These are phyloP conservation scores for Kryphioiulus occultus DNA, from an alignment of 2,888 invertebrate species.

Conservation along the genomic window DNA sequence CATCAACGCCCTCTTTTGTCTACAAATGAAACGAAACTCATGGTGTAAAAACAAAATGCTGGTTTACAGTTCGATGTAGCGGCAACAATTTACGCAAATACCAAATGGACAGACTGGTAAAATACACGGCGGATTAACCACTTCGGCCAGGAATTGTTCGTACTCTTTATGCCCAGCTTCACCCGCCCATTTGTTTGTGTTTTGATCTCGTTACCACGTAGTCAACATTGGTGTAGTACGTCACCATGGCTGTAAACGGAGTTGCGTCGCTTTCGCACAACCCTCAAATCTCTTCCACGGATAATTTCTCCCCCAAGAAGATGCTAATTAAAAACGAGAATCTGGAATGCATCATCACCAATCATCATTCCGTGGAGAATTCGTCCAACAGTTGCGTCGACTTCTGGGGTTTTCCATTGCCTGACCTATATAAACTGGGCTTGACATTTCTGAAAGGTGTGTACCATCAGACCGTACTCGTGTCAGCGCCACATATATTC, in stretches of 20 bases:
- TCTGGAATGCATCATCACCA: not conserved
- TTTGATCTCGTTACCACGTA: not conserved
- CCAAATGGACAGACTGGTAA: not conserved
- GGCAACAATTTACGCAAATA: not conserved
- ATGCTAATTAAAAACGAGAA: constrained; percentile 6
- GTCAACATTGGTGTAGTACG: not conserved
- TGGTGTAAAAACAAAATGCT: not conserved
- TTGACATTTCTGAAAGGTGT: constrained; percentile 93
- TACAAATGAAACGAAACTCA: not conserved
- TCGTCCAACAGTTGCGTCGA: not conserved
- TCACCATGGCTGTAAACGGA: not conserved
- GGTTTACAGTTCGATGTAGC: not conserved
- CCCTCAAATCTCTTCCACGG: not conserved
- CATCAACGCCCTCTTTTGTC: not conserved
- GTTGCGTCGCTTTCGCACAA: not conserved
- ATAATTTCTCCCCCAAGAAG: not conserved
- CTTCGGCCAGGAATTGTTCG: not conserved
- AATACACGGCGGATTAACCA: not conserved
- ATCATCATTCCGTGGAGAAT: constrained; percentile 7
- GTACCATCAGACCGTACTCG: constrained; percentile 50
- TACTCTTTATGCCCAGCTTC: not conserved
- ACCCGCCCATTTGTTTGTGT: not conserved
- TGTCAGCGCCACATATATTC: not conserved
- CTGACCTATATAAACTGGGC: constrained; percentile 88
- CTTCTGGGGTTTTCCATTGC: constrained; percentile 65